Percentiles rank a stretch among this genome's conserved stretches.
Conservation (phyloP, 1,140 invertebrate genomes). For the Phthorimaea operculella region DNA sequence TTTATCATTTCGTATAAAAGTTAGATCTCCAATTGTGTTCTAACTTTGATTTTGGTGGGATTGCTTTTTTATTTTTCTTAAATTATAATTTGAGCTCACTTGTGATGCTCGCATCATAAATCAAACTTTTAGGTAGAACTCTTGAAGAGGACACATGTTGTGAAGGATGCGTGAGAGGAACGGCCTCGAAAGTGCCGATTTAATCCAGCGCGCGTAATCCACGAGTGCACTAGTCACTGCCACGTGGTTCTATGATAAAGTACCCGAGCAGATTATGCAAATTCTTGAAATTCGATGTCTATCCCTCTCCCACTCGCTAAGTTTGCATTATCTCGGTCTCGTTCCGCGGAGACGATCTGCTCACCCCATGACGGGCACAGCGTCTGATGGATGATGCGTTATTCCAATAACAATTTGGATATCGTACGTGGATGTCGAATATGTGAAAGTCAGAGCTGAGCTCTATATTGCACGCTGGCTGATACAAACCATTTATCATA, state of each 20-base stretch:
- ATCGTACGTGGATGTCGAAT: constrained; percentile 56
- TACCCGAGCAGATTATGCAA: constrained; percentile 65
- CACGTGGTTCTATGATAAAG: constrained; percentile 67
- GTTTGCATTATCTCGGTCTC: constrained; percentile 23
- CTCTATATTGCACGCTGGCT: constrained; percentile 1
- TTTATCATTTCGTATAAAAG: constrained; percentile 64
- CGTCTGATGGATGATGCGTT: constrained; percentile 66
- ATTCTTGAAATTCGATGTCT: constrained; percentile 54
- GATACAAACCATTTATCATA: neutral
- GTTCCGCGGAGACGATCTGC: constrained; percentile 31
- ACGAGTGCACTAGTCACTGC: constrained; percentile 64
- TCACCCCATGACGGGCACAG: constrained; percentile 52
- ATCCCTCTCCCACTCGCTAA: constrained; percentile 30
- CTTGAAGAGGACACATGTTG: neutral
- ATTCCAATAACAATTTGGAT: constrained; percentile 65
- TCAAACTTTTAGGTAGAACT: neutral
- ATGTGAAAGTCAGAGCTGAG: constrained; percentile 40
- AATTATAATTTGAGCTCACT: constrained; percentile 18
- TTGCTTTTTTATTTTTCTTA: constrained; percentile 6
- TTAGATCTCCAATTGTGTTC: constrained; percentile 51
- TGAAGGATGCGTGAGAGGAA: constrained; percentile 24
- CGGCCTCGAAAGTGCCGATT: constrained; percentile 37
- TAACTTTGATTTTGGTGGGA: constrained; percentile 33
- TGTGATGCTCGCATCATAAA: neutral
- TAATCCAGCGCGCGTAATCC: constrained; percentile 58